These are phyloP conservation scores for Micropoecilia bifurca DNA, from an alignment of 2,797 vertebrate genomes.

Conservation along the genomic window DNA sequence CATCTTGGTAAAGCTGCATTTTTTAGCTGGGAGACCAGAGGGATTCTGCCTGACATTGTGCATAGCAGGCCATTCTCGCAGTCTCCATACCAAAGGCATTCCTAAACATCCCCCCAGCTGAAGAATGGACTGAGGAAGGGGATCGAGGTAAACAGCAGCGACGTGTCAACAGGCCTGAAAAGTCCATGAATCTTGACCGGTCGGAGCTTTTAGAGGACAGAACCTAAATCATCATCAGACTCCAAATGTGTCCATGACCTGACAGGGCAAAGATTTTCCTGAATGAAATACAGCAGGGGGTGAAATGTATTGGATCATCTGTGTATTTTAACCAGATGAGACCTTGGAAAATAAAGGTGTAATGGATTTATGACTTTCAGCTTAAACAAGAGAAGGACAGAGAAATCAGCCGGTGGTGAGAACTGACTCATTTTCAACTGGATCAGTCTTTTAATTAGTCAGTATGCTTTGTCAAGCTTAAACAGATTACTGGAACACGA, in stretches of 20 bases:
- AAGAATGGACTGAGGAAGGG: background rate
- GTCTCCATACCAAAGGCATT: slow-evolving; percentile 8
- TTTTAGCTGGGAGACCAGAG: background rate
- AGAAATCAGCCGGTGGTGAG: background rate
- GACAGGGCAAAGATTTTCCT: background rate
- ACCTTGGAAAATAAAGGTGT: background rate
- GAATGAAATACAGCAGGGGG: background rate
- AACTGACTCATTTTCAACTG: background rate
- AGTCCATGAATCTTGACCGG: background rate
- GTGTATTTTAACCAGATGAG: background rate
- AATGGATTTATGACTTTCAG: background rate
- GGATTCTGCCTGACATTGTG: slow-evolving; percentile 1
- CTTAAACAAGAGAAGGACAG: background rate
- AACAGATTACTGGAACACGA: background rate
- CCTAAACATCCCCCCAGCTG: background rate
- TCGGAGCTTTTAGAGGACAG: slow-evolving; percentile 1
- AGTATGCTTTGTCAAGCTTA: background rate
- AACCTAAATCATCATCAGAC: slow-evolving; percentile 3
- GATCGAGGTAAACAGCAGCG: background rate
- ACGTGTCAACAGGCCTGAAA: background rate
- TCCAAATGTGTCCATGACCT: background rate
- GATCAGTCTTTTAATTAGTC: background rate
- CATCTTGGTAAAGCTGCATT: background rate
- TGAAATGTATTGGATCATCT: background rate
- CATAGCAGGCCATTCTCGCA: background rate